A percentile compares a stretch with the other conserved stretches of the same genome.
Evolutionary conservation across 2,797 vertebrate species (phyloP).

Genomic region (Anabacerthia variegaticeps): DNA sequence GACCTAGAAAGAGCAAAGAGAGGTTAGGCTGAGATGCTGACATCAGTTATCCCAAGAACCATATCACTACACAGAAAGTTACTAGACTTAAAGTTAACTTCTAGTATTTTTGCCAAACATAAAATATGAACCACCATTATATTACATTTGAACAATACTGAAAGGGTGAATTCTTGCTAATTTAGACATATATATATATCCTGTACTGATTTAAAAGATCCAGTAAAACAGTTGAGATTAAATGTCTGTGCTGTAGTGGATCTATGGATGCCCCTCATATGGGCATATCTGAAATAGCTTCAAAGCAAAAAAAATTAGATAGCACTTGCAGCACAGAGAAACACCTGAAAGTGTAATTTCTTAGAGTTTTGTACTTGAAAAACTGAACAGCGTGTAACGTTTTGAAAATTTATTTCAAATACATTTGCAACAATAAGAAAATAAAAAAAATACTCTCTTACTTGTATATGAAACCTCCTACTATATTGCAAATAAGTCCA

Average conservation of each 20-base stretch:
- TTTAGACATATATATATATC: neutral
- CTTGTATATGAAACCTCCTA: neutral
- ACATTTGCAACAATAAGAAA: neutral
- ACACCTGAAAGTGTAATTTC: neutral
- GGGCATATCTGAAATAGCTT: neutral
- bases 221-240: neutral
- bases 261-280: neutral
- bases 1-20: slow-evolving; percentile 76
- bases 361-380: neutral
- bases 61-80: neutral
- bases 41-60: neutral
- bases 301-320: neutral
- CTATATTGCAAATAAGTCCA: neutral
- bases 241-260: neutral
- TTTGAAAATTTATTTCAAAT: neutral
- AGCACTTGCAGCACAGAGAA: neutral
- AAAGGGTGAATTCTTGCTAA: neutral
- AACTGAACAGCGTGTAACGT: neutral
- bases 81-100: neutral
- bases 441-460: neutral
- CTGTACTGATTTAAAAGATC: neutral
- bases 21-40: slow-evolving; percentile 20
- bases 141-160: neutral
- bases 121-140: neutral
- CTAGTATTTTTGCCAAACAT: neutral